Evolutionary conservation across 2,113 vertebrate species (phyloP).

Genomic region (Pangasianodon gigas): DNA sequence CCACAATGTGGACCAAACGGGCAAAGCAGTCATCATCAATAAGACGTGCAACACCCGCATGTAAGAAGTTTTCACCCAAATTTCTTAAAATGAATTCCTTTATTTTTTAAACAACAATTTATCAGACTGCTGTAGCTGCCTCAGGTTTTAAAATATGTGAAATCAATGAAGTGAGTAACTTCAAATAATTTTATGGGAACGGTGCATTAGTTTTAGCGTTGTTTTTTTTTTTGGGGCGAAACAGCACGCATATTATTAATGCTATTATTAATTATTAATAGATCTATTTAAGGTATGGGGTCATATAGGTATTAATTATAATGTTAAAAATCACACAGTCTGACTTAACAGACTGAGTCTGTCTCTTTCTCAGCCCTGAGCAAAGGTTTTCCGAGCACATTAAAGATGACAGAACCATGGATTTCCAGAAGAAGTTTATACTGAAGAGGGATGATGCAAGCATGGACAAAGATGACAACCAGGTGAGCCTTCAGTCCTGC

Average conservation of each 20-base stretch:
- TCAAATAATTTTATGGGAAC: too few species aligned
- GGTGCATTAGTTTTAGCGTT: not conserved
- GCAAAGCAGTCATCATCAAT: constrained; percentile 99
- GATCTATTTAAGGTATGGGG: not conserved
- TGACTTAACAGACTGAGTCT: not conserved
- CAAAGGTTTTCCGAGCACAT: constrained; percentile 99
- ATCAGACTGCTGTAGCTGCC: not conserved
- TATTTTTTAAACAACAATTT: not conserved
- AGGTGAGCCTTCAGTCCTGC: constrained; percentile 71
- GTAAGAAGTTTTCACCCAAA: constrained; percentile 71
- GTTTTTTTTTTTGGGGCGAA: too few species aligned
- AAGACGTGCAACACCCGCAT: constrained; percentile 98
- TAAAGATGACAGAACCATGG: constrained; percentile 93
- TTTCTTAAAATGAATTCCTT: not conserved
- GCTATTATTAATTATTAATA: not conserved
- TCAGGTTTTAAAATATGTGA: not conserved
- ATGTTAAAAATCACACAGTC: not conserved
- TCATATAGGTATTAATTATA: not conserved
- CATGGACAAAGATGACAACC: constrained; percentile 98
- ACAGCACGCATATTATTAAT: not conserved
- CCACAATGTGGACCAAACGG: constrained; percentile 98
- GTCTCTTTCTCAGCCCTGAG: constrained; percentile 80
- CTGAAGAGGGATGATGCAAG: constrained; percentile 95
- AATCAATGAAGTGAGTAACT: not conserved
- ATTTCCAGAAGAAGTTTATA: constrained; percentile 97